These are phyloP conservation scores for Anarsia innoxiella DNA, from an alignment of 2,888 invertebrate species.

Conservation along the genomic window DNA sequence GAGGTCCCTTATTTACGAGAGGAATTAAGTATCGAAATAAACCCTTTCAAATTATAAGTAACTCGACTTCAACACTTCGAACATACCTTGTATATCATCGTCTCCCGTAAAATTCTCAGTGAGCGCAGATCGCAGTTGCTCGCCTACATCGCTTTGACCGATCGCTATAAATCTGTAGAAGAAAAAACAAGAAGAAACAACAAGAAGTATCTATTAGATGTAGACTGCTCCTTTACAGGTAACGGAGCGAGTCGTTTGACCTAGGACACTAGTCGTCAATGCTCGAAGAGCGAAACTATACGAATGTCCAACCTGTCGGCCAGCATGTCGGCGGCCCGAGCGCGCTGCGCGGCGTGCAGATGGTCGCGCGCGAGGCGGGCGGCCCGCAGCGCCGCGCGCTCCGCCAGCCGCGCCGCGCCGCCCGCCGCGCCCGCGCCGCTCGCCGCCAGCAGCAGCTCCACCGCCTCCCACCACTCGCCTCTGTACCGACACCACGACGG, in stretches of 20 bases:
- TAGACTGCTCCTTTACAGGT: too few relatives aligned
- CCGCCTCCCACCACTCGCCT: slow-evolving; percentile 62
- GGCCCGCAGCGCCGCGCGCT: slow-evolving; percentile 63
- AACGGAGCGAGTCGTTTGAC: too few relatives aligned
- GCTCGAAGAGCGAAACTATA: too few relatives aligned
- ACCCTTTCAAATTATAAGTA: too few relatives aligned
- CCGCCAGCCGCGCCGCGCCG: slow-evolving; percentile 54
- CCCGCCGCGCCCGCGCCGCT: slow-evolving; percentile 54
- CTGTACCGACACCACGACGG: slow-evolving; percentile 18
- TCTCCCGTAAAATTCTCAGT: slow-evolving; percentile 40
- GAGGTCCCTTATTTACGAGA: too few relatives aligned
- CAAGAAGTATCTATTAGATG: too few relatives aligned
- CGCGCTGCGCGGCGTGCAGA: slow-evolving; percentile 32
- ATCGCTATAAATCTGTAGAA: slow-evolving; percentile 60
- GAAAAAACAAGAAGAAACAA: too few relatives aligned
- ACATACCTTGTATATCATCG: slow-evolving; percentile 40
- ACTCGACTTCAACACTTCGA: too few relatives aligned
- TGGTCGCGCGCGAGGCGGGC: slow-evolving; percentile 62
- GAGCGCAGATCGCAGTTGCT: slow-evolving; percentile 56
- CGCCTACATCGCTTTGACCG: slow-evolving; percentile 62
- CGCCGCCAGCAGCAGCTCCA: slow-evolving; percentile 45
- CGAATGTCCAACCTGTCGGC: slow-evolving; percentile 40
- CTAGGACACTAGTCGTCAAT: too few relatives aligned
- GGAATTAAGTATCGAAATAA: too few relatives aligned
- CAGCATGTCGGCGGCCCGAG: slow-evolving; percentile 51